phyloP scores from a whole-genome alignment of 2,888 invertebrate species.

The Macropis europaea region DNA sequence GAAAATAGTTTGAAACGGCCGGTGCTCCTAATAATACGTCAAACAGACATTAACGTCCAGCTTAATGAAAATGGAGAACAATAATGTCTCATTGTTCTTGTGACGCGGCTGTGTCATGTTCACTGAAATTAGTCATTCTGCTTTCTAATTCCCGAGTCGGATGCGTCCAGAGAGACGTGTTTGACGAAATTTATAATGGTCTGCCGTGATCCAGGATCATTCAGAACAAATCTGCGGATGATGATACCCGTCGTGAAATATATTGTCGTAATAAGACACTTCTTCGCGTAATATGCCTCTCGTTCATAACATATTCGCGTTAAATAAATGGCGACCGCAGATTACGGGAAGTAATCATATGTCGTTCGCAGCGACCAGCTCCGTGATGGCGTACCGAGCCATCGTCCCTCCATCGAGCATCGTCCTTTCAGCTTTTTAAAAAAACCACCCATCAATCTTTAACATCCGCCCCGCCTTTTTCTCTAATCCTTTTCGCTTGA shows the following conservation, averaged over 20 bases:
- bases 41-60: not conserved
- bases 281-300: conserved; percentile 18
- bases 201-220: conserved; percentile 29
- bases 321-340: conserved; percentile 34
- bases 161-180: not conserved
- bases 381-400: conserved; percentile 2
- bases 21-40: not conserved
- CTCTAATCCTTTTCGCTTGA: not conserved
- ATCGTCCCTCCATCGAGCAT: not conserved
- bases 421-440: not conserved
- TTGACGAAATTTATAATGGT: conserved; percentile 10
- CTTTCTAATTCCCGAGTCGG: conserved; percentile 4
- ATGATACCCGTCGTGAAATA: conserved; percentile 34
- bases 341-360: conserved; percentile 52
- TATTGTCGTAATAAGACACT: conserved; percentile 34
- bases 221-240: conserved; percentile 22
- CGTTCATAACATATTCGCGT: conserved; percentile 24
- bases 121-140: not conserved
- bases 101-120: not conserved
- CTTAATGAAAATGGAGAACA: conserved; percentile 19
- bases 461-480: not conserved
- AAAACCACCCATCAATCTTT: not conserved
- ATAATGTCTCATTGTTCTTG: conserved; percentile 15
- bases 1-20: conserved; percentile 2
- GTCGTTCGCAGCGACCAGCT: conserved; percentile 20